These are phyloP conservation scores for Panulirus ornatus DNA, from an alignment of 1,140 invertebrate species.

Conservation along the genomic window DNA sequence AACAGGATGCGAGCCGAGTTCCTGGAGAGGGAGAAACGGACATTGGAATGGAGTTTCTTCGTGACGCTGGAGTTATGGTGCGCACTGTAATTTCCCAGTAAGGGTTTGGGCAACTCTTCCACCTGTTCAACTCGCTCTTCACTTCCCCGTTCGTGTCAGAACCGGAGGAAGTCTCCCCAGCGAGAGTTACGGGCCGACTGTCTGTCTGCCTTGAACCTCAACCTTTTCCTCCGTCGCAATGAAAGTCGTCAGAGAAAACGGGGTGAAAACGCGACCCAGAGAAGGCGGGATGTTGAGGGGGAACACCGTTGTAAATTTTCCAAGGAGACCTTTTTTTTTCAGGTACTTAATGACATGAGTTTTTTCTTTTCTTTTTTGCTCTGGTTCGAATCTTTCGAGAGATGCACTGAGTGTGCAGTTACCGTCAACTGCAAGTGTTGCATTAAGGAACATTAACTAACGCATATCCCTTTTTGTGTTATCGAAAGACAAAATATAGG, in stretches of 20 bases:
- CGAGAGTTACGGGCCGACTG: background rate
- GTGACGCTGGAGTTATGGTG: no score
- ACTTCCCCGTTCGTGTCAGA: no score
- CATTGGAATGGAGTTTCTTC: no score
- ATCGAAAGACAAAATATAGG: no score
- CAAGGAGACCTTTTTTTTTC: background rate
- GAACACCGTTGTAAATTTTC: background rate
- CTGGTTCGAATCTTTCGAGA: no score
- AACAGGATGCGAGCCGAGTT: no score
- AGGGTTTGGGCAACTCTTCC: background rate
- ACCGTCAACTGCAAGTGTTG: no score
- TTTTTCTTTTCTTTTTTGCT: background rate
- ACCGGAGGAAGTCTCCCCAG: background rate
- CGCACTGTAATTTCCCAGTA: background rate
- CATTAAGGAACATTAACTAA: background rate
- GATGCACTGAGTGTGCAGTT: no score
- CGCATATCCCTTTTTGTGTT: no score
- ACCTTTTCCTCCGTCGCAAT: background rate
- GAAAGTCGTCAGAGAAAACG: constrained; percentile 16
- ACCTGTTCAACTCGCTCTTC: no score
- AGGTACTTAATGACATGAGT: no score
- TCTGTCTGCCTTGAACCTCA: background rate
- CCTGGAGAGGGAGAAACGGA: no score
- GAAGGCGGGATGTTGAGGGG: background rate
- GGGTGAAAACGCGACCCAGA: background rate